phyloP scores from a whole-genome alignment of 2,797 vertebrate species.

The Lepidocolaptes lacrymiger region DNA sequence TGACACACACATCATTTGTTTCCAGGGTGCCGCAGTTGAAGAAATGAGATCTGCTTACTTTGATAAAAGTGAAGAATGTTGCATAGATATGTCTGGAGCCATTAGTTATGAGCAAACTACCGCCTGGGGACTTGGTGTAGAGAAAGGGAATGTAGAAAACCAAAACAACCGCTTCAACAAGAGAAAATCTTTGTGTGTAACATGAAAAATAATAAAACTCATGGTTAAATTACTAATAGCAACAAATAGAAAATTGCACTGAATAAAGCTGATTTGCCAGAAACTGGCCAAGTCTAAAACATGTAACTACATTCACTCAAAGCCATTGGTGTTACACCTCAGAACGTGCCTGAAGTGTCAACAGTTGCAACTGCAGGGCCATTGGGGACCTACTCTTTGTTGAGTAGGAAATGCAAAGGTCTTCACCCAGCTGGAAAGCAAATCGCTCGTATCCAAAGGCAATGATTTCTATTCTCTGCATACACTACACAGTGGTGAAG shows the following conservation, averaged over 20 bases:
- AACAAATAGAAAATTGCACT: not conserved
- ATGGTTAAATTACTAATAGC: not conserved
- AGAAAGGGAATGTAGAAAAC: not conserved
- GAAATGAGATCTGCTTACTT: constrained; percentile 4
- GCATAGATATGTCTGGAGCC: not conserved
- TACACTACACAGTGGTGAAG: not conserved
- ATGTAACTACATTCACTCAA: not conserved
- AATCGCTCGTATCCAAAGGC: accelerated
- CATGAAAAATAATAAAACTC: not conserved
- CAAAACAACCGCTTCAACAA: not conserved
- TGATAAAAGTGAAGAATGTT: constrained; percentile 18
- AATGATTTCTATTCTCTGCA: not conserved
- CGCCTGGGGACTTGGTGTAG: not conserved
- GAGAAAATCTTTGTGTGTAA: not conserved
- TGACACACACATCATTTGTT: not conserved
- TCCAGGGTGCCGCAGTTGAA: not conserved
- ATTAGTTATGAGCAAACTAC: not conserved
- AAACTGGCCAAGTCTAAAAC: not conserved
- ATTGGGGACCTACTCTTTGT: not conserved
- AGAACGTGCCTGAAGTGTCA: not conserved
- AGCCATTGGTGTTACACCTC: not conserved
- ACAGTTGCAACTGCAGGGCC: not conserved
- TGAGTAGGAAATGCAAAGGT: not conserved
- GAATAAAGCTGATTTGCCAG: not conserved
- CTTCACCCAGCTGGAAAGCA: not conserved